Base-by-base conservation (phyloP, 1,140 invertebrate species). In the Sycophaga agraensis region DNA sequence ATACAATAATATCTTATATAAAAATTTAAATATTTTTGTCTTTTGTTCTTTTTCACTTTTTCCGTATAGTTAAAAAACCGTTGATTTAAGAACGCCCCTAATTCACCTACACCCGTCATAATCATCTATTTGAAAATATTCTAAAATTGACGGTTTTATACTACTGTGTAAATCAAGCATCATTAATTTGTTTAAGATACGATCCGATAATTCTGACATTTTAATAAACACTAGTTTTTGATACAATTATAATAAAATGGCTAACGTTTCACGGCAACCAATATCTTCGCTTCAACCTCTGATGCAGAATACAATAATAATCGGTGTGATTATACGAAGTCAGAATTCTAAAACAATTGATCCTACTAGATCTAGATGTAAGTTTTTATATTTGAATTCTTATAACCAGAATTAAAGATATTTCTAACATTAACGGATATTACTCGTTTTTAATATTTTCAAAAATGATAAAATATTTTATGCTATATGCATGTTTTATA, bases 281-380 rank as follows among this genome's bases (percentile, higher is more conserved):
- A 65, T 82, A 9, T 72, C 56, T 54, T 68, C 70, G 34, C 64
- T 82, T 6, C 67, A 73, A 28, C 51, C 65, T 0, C 68, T 72
- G 22, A 69, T 61, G 37, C 75, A 76, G 60, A 82, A 82, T 67
- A 72, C 76, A 4, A 63, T 82, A 4, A 43, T 80, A 0, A 73
- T 82, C 14, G 79, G 79, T 11, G 64, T 80, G 11, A 73, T 82
- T 5, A 76, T 80, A 9, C 63, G 65, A 26, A 80, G 73, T 59
- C 60, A 64, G 14, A 80, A 80, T 65, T 65, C 72, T 5, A 77
- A 69, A 71, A 71, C 64, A 12, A 75, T 80, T 54, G 71, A 75
- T 48, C 14, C 66, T 2, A 59, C 60, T 0, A 71, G 64, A 50
- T 53, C 66, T 21, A 76, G 59, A 68, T 80, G 77, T 79, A 73